Evolutionary conservation across 2,888 invertebrate species (phyloP).

Genomic region (Drosophila falleni): DNA sequence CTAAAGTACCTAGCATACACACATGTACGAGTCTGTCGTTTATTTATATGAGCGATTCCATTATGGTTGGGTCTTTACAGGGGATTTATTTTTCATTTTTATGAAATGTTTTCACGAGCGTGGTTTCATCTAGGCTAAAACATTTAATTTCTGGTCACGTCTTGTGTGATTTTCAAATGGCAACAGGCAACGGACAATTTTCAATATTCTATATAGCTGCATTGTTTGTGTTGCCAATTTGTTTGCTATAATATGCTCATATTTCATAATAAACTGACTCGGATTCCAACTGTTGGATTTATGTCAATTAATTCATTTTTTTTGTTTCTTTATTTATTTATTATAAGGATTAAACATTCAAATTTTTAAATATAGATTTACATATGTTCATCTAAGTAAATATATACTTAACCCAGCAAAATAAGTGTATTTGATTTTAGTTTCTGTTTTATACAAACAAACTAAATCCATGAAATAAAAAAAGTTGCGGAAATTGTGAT

Average conservation of each 20-base stretch:
- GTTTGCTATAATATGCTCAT: constrained; percentile 38
- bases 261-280: constrained; percentile 50
- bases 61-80: constrained; percentile 51
- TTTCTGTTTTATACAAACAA: not conserved
- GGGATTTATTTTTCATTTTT: constrained; percentile 74
- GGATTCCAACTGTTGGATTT: not conserved
- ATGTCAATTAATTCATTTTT: constrained; percentile 12
- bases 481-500: not conserved
- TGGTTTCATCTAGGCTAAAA: constrained; percentile 53
- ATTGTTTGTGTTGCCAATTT: constrained; percentile 50
- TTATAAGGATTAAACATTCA: not conserved
- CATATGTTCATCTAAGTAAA: not conserved
- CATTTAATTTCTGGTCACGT: constrained; percentile 79
- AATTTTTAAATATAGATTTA: not conserved
- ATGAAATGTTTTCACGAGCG: constrained; percentile 59
- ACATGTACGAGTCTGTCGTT: constrained; percentile 15
- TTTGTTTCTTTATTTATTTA: constrained; percentile 1
- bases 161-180: constrained; percentile 70
- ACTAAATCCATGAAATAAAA: not conserved
- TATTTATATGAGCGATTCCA: constrained; percentile 32
- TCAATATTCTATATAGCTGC: constrained; percentile 58
- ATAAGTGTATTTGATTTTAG: not conserved
- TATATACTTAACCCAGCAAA: not conserved
- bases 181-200: constrained; percentile 51
- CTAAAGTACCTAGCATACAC: constrained; percentile 2